Evolutionary conservation across 2,797 vertebrate species (phyloP), one percentile per base, ranked within the genome.

Genomic region (Mastacembelus armatus): DNA sequence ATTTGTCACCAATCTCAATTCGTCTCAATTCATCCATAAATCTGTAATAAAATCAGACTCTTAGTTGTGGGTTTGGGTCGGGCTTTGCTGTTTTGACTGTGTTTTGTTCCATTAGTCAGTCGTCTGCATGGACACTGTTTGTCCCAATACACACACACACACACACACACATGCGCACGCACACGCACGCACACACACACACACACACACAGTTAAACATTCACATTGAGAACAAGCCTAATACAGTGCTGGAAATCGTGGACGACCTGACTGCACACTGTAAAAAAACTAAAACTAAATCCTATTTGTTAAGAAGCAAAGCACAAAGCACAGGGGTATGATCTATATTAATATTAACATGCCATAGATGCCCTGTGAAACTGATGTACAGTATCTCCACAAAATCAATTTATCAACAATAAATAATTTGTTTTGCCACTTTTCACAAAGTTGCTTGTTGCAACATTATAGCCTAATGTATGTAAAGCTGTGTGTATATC

Each of bases 61-160:
- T n/a, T n/a, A n/a, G 7, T 44, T 60, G 5, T 39, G 32, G 30
- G 67, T 80, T 83, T 74, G 73, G 39, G 9, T 85, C 60, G 73
- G 63, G 67, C 78, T 89, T 43, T 56, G 73, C 72, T 67, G 66
- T 39, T 27, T 15, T 43, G 15, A 40, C 2, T 67, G 7, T 81
- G 47, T 80, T 74, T 62, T 64, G 63, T 81, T 26, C 48, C 74
- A 86, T 64, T 67, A 68, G 63, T 86, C 69, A 68, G 61, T 81
- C 79, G 63, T 73, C 82, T 93, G 92, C 92, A 93, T 94, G 92
- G 66, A 40, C 74, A 83, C 73, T 45, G 51, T 85, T 52, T 61
- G 48, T 81, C 55, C 59, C 51, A 12, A 30, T 42, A 58, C 4
- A 33, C 33, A 40, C 24, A 30, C 32, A 22, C 33, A 42, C 24